These are phyloP conservation scores for Thysanoteuthis rhombus DNA, from an alignment of 2,888 invertebrate genomes.

Conservation along the genomic window DNA sequence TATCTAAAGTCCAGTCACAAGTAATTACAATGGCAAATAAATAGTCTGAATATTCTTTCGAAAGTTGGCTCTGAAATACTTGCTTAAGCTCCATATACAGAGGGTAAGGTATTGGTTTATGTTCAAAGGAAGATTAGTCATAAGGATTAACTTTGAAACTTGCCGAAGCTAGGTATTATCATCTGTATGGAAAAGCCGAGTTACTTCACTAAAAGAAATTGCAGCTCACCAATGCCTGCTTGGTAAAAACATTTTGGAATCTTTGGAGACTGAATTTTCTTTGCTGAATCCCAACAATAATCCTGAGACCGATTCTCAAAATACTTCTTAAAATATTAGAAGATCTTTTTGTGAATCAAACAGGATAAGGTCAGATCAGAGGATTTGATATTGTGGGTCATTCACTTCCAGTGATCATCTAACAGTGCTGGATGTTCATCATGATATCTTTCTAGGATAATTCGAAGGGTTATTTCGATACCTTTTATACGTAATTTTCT, in stretches of 20 bases:
- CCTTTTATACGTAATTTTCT: no score
- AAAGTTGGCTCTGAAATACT: neutral
- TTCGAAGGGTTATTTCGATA: no score
- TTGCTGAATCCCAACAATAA: neutral
- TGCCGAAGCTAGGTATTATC: neutral
- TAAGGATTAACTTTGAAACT: neutral
- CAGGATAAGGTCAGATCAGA: no score
- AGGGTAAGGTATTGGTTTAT: neutral
- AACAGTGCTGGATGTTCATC: neutral
- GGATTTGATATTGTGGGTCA: neutral
- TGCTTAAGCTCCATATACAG: neutral
- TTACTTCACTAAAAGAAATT: neutral
- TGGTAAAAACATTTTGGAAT: neutral
- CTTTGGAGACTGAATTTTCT: neutral
- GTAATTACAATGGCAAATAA: neutral
- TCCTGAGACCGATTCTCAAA: neutral
- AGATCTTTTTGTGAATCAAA: neutral
- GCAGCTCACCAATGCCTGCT: neutral
- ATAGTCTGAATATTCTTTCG: neutral
- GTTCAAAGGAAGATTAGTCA: conserved; percentile 12
- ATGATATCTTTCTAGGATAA: neutral
- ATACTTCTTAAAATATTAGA: neutral
- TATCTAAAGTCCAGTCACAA: neutral
- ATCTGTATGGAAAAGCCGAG: neutral
- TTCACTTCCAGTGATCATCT: neutral